Conservation (phyloP, 2,113 vertebrate genomes). For the Macaca mulatta region DNA sequence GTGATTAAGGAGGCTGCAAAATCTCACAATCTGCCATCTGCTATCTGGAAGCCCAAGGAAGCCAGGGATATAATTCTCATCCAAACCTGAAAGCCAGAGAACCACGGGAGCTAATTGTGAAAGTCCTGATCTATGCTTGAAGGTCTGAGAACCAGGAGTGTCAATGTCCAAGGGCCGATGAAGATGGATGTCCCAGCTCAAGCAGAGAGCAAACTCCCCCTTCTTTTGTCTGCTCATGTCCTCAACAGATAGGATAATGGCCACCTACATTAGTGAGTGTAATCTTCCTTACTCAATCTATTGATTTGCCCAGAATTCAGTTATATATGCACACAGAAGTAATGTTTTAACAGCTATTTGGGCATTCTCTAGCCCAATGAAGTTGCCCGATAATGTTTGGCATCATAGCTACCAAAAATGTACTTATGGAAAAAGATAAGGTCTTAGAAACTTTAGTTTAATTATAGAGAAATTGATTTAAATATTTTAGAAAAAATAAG, state of each 20-base stretch:
- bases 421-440: conserved; percentile 23
- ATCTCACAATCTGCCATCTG: neutral
- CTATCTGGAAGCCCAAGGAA: neutral
- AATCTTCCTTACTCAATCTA: neutral
- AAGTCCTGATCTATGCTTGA: neutral
- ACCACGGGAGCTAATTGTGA: neutral
- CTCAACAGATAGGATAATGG: neutral
- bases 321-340: neutral
- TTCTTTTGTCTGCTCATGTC: neutral
- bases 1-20: neutral
- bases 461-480: conserved; percentile 40
- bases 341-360: neutral
- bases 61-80: neutral
- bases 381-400: neutral
- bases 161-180: neutral
- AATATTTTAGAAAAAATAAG: neutral
- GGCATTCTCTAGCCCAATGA: neutral
- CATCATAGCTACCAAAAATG: conserved; percentile 26
- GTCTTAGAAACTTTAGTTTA: neutral
- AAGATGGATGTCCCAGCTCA: neutral
- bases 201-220: neutral
- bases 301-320: neutral
- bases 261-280: neutral
- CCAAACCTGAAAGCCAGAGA: neutral
- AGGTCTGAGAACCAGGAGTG: neutral